Percentiles rank a stretch among this genome's conserved stretches.
Conservation (phyloP, 2,113 vertebrate genomes). For the Numida meleagris region DNA sequence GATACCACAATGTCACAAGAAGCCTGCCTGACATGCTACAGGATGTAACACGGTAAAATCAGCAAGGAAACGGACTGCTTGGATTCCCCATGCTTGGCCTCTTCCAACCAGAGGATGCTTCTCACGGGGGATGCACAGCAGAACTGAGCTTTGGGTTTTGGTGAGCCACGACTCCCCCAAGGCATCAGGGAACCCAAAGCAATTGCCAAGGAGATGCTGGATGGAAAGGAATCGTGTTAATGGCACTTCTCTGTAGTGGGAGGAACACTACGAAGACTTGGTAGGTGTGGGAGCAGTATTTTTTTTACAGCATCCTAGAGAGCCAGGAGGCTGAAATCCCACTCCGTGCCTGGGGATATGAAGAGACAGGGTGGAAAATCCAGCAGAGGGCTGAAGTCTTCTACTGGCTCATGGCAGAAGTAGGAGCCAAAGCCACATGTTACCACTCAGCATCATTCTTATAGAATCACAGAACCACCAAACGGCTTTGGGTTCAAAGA, state of each 20-base stretch:
- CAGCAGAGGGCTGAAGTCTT: background rate
- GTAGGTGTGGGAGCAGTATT: background rate
- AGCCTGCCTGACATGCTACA: background rate
- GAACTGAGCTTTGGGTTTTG: background rate
- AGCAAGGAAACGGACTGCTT: background rate
- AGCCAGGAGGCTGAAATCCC: background rate
- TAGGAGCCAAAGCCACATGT: accelerated
- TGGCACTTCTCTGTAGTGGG: background rate
- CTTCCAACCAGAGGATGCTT: background rate
- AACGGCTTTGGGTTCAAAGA: background rate
- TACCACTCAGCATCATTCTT: too few relatives aligned
- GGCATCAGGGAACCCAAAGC: background rate
- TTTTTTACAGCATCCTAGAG: background rate
- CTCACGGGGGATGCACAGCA: accelerated
- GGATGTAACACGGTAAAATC: background rate
- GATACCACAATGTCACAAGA: accelerated
- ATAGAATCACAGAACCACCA: background rate
- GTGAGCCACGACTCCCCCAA: accelerated
- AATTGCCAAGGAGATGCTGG: background rate
- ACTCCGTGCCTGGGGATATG: too few relatives aligned
- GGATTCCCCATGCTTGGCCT: background rate
- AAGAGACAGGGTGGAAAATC: background rate
- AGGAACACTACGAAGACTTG: too few relatives aligned
- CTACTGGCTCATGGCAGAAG: background rate
- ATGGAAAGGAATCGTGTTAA: background rate